Conservation (phyloP, 2,113 vertebrate species). For the Microcebus lehilahytsara region DNA sequence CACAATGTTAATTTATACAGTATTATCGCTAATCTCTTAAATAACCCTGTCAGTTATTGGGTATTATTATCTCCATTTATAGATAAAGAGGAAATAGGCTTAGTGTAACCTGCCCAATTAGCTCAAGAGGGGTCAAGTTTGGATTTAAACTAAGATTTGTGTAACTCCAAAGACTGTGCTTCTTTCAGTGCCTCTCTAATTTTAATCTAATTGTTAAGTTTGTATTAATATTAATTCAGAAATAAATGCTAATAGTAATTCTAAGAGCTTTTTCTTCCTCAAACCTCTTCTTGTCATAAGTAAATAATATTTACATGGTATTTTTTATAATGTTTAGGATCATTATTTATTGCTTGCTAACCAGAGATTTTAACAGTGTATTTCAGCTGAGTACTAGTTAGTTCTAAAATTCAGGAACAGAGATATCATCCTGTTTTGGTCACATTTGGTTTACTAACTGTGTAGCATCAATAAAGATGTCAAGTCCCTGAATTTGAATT, state of each 20-base stretch:
- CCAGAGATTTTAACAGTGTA: neutral
- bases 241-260: slow-evolving; percentile 18
- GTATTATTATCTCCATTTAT: neutral
- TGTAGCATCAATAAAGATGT: neutral
- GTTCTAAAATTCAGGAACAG: slow-evolving; percentile 4
- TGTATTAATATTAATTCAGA: neutral
- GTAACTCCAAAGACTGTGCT: neutral
- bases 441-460: slow-evolving; percentile 1
- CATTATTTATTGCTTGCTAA: neutral
- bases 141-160: neutral
- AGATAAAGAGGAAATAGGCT: neutral
- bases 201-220: slow-evolving; percentile 32
- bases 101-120: neutral
- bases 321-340: neutral
- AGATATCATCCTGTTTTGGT: neutral
- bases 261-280: neutral
- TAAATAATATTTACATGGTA: neutral
- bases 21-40: neutral
- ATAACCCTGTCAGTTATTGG: neutral
- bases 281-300: slow-evolving; percentile 2
- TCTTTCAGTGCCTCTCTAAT: too few species aligned
- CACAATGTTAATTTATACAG: neutral
- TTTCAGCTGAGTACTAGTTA: slow-evolving; percentile 19
- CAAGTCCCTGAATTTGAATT: neutral
- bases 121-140: neutral